Conservation (phyloP, 2,888 invertebrate genomes). For the Cryptocephalus primarius region DNA sequence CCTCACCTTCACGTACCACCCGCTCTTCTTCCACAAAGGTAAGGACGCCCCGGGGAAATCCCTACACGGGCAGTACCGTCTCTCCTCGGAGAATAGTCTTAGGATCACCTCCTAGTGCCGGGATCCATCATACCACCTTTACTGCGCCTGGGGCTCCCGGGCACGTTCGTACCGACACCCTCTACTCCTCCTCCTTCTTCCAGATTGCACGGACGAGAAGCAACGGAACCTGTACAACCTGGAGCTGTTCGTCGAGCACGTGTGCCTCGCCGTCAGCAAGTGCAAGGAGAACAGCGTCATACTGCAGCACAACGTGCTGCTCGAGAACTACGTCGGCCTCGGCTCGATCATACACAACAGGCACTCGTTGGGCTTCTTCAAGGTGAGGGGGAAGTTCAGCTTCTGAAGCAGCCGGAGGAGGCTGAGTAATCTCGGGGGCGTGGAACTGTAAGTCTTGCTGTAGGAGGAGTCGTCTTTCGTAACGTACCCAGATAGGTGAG, state of each 20-base stretch:
- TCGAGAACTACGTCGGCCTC: slow-evolving; percentile 72
- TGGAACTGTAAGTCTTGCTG: too few relatives aligned
- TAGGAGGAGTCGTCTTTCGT: too few relatives aligned
- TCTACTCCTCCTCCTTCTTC: not conserved
- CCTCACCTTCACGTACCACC: slow-evolving; percentile 70
- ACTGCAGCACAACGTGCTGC: slow-evolving; percentile 57
- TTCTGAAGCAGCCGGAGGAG: slow-evolving; percentile 42
- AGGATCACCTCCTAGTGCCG: too few relatives aligned
- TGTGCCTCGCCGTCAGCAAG: slow-evolving; percentile 44
- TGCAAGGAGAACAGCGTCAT: slow-evolving; percentile 37
- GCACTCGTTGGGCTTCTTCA: slow-evolving; percentile 74
- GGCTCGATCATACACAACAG: slow-evolving; percentile 74
- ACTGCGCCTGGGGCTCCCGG: too few relatives aligned
- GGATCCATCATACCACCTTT: too few relatives aligned
- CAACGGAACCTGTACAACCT: slow-evolving; percentile 43
- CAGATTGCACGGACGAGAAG: slow-evolving; percentile 28
- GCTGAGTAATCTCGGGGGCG: too few relatives aligned
- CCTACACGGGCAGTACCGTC: too few relatives aligned
- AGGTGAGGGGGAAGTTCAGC: slow-evolving; percentile 76
- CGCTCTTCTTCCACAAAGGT: slow-evolving; percentile 65
- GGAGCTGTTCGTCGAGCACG: slow-evolving; percentile 47
- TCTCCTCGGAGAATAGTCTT: too few relatives aligned
- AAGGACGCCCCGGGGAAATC: too few relatives aligned
- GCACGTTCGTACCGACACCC: not conserved
- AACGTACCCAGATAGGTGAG: too few relatives aligned